A percentile compares a stretch with the other conserved stretches of the same genome.
Evolutionary conservation across 1,140 invertebrate genomes (phyloP).

Genomic region (Zophobas atratus): DNA sequence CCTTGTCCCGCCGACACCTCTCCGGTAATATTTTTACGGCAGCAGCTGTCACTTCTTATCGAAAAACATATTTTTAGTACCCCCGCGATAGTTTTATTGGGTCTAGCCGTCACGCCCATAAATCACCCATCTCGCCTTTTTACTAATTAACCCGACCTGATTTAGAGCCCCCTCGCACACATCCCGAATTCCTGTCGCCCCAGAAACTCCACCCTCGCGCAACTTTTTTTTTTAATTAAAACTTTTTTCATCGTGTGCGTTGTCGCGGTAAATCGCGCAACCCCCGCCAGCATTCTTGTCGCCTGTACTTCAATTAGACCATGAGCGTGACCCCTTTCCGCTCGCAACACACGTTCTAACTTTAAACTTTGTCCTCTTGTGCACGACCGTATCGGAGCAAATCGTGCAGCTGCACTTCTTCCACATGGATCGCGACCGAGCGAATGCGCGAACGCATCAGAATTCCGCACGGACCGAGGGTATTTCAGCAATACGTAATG

Average conservation of each 20-base stretch:
- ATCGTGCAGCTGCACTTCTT: conserved; percentile 27
- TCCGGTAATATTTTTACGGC: conserved; percentile 15
- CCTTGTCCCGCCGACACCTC: neutral
- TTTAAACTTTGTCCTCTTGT: too few relatives aligned
- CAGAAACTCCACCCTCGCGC: neutral
- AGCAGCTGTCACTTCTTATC: conserved; percentile 35
- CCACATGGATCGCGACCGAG: neutral
- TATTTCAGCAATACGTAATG: conserved; percentile 36
- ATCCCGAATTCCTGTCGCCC: neutral
- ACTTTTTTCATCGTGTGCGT: conserved; percentile 15
- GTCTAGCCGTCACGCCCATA: conserved; percentile 37
- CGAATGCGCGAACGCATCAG: conserved; percentile 1
- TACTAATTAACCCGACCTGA: conserved; percentile 23
- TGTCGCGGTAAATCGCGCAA: conserved; percentile 1
- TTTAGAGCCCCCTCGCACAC: conserved; percentile 5
- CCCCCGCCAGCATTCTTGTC: neutral
- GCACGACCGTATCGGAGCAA: neutral
- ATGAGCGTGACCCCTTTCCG: too few relatives aligned
- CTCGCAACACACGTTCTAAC: too few relatives aligned
- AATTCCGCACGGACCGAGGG: conserved; percentile 5
- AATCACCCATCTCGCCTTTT: conserved; percentile 27
- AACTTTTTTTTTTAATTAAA: conserved; percentile 29
- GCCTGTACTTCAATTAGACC: neutral
- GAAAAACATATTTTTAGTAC: conserved; percentile 29
- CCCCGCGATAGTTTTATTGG: conserved; percentile 25